Evolutionary conservation across 2,888 invertebrate genomes (phyloP), one percentile per base, ranked within the genome.

Genomic region (Stenotaenia linearis): DNA sequence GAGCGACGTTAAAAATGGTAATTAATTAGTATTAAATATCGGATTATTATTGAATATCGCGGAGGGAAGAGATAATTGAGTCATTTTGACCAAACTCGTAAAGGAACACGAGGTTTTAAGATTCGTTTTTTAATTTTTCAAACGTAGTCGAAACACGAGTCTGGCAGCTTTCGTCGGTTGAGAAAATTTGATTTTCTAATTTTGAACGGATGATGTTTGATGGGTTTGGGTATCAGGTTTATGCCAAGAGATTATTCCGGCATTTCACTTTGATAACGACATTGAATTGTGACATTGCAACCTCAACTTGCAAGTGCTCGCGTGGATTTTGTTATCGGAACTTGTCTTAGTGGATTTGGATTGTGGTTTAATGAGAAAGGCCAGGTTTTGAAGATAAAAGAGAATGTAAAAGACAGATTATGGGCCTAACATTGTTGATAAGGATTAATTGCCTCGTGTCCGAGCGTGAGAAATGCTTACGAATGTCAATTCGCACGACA

Each of bases 311-410:
- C 18, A 50, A 25, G 69, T 12, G 69, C 10, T 23, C 25, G 69
- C 25, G 69, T 69, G 69, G 69, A 69, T 69, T 69, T 69, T n/a
- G 69, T 69, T 69, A 69, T 69, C 69, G 6, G 69, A 9, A 28
- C 69, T 69, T 69, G 69, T 69, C 69, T 69, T 69, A 69, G 15
- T 69, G 69, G 69, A 69, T 69, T 69, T 69, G 69, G 69, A 69
- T 69, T 69, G 69, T 69, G 69, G 69, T 69, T 69, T 69, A 69
- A 69, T 69, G 69, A 69, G 69, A 69, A 69, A 69, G 69, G 69
- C 69, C 69, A 23, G 69, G 69, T 69, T 69, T 10, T 12, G 4
- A 12, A 69, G 69, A 69, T 69, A 69, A 69, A 69, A 25, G 23
- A n/a, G 69, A 69, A 69, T 69, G 69, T 25, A 69, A 69, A 69